Base-by-base conservation (phyloP, 1,140 invertebrate genomes). In the Heliconius nattereri region DNA sequence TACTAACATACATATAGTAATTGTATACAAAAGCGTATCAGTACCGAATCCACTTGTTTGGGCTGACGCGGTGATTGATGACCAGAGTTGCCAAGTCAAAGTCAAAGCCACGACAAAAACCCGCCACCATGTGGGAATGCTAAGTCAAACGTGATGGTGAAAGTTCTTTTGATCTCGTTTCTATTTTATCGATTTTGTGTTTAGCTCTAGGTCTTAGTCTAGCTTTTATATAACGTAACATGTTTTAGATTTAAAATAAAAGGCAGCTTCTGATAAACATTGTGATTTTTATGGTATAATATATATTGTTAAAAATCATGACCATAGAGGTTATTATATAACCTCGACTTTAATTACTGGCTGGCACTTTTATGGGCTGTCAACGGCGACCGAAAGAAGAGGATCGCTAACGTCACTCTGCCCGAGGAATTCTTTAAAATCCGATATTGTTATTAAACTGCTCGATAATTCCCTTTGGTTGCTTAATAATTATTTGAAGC, bases 111-210 rank as follows among this genome's bases (percentile, higher is more conserved):
- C 0, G 60, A 66, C 26, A 66, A 66, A 66, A 66, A 29, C 23
- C 23, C 11, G 60, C 60, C 60, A 6, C 11, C 60, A 13, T 66
- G 26, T 66, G 60, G 13, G 26, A 5, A 29, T 29, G 60, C 23
- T 66, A 66, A 66, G 29, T 66, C 60, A 66, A 7, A 29, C 60
- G 60, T 29, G 60, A 29, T 66, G 26, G 11, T 9, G 40, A 66
- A 66, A 66, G 60, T 66, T 66, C 60, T 66, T 29, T 66, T 66
- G 60, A 66, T 66, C 54, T 57, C 9, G 26, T 66, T 66, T 26
- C 3, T 23, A 9, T 60, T n/a, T 60, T 20, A 60, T 60, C 9
- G 54, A 60, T 60, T 60, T 60, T n/a, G 1, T 60, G 7, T 23
- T 60, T 60, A 11, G 23, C 7, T n/a, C n/a, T 60, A 23, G 3